A percentile compares a stretch with the other conserved stretches of the same genome.
These are phyloP conservation scores for Pseudomyrmex gracilis DNA, from an alignment of 1,140 invertebrate species.

Conservation along the genomic window DNA sequence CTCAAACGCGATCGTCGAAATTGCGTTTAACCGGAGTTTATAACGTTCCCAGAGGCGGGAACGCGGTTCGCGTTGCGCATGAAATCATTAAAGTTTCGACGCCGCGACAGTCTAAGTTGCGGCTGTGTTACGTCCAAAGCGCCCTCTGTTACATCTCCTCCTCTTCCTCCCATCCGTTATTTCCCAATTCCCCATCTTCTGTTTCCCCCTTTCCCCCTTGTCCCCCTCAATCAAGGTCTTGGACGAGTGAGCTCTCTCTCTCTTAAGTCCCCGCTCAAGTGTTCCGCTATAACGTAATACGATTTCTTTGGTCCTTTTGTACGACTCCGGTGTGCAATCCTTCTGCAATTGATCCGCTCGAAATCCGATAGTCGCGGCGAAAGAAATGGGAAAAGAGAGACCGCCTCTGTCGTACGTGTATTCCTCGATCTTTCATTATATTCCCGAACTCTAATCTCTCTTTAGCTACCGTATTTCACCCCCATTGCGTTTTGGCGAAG, in stretches of 20 bases:
- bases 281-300: not conserved
- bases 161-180: constrained; percentile 5
- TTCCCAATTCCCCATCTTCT: constrained; percentile 41
- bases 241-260: constrained; percentile 31
- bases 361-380: constrained; percentile 24
- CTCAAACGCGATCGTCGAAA: constrained; percentile 43
- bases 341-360: constrained; percentile 29
- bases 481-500: not conserved
- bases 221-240: constrained; percentile 39
- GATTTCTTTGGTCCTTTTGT: constrained; percentile 47
- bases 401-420: not conserved
- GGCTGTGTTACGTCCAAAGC: constrained; percentile 8
- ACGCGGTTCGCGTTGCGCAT: not conserved
- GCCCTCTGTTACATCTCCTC: not conserved
- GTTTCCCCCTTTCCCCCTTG: not conserved
- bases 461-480: not conserved
- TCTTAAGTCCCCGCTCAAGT: constrained; percentile 32
- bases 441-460: not conserved
- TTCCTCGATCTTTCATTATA: constrained; percentile 18
- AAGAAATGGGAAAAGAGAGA: not conserved
- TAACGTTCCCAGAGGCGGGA: not conserved
- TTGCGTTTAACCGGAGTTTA: constrained; percentile 47
- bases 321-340: constrained; percentile 16
- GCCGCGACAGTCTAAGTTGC: constrained; percentile 45
- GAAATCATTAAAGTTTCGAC: constrained; percentile 52